Evolutionary conservation across 2,888 invertebrate genomes (phyloP).

Genomic region (Pyrocoelia pectoralis): DNA sequence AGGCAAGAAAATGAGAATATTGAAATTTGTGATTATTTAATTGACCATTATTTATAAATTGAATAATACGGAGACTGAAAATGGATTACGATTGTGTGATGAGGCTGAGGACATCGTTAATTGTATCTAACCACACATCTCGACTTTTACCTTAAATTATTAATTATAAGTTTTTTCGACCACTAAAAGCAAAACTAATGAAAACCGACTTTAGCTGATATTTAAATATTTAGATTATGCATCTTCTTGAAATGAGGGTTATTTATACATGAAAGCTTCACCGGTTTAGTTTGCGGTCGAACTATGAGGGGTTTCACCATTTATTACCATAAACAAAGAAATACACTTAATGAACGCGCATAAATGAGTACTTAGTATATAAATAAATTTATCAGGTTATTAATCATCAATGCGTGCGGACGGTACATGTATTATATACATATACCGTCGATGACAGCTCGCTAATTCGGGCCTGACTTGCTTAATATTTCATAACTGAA

Average conservation of each 20-base stretch:
- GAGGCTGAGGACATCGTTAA: no score
- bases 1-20: no score
- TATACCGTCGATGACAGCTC: conserved; percentile 50
- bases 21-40: no score
- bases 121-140: neutral
- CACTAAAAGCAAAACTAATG: conserved; percentile 20
- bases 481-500: conserved; percentile 58
- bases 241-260: conserved; percentile 31
- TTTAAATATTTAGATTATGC: conserved; percentile 25
- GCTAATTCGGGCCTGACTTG: conserved; percentile 51
- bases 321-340: conserved; percentile 52
- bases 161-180: conserved; percentile 11
- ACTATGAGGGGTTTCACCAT: conserved; percentile 29
- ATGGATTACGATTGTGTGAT: no score
- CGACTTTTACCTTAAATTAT: conserved; percentile 4
- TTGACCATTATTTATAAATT: no score
- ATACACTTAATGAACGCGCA: conserved; percentile 48
- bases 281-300: conserved; percentile 33
- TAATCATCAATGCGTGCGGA: conserved; percentile 50
- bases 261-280: conserved; percentile 28
- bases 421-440: conserved; percentile 46
- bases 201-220: conserved; percentile 28
- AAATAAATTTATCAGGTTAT: conserved; percentile 52
- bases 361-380: conserved; percentile 47
- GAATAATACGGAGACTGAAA: no score